Evolutionary conservation across 2,113 vertebrate species (phyloP).

Genomic region (Chloebia gouldiae): DNA sequence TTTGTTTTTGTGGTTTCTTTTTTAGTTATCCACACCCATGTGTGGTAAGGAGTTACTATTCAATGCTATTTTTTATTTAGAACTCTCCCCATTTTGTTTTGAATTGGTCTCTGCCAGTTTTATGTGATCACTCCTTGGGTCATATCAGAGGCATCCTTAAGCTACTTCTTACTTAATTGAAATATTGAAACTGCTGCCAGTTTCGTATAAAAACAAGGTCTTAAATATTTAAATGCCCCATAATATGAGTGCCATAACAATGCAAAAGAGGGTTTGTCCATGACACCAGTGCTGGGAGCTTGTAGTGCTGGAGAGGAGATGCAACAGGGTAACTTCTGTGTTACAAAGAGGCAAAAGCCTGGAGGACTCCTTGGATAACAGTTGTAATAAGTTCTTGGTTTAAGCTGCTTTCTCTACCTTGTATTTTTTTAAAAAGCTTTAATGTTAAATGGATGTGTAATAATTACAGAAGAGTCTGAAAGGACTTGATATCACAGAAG

Average conservation of each 20-base stretch:
- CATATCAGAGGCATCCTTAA: not conserved
- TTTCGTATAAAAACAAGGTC: not conserved
- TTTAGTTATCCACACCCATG: not conserved
- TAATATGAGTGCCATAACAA: not conserved
- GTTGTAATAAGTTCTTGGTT: not conserved
- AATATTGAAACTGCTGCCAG: not conserved
- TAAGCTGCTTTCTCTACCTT: not conserved
- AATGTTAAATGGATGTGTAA: not conserved
- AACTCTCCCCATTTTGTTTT: not conserved
- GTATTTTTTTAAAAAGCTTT: not conserved
- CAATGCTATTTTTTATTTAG: not conserved
- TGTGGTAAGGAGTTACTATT: not conserved
- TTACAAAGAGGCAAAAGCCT: not conserved
- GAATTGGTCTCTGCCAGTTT: not conserved
- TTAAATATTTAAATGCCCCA: not conserved
- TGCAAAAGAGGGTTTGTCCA: not conserved
- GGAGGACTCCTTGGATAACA: not conserved
- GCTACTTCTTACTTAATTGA: not conserved
- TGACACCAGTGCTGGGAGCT: not conserved
- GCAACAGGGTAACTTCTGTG: not conserved
- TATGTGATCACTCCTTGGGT: not conserved
- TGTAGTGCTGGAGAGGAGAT: not conserved
- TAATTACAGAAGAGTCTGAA: not conserved
- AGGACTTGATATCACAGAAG: not conserved
- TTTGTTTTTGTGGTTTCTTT: not conserved